These are phyloP conservation scores for Tolmerus cingulatus DNA, from an alignment of 2,888 invertebrate species.

Conservation along the genomic window DNA sequence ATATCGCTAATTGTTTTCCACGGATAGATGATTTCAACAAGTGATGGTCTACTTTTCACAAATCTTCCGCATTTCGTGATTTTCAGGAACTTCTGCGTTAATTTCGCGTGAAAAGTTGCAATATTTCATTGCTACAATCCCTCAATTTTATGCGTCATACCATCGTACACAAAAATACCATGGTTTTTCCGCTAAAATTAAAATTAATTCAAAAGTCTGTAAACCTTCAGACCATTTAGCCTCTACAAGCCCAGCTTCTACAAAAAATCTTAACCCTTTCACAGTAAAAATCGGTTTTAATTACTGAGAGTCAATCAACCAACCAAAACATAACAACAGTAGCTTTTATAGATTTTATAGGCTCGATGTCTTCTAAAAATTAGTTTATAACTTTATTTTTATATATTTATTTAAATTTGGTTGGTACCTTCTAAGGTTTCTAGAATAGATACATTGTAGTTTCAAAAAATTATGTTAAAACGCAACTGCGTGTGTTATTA, in stretches of 20 bases:
- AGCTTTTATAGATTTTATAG: too few relatives aligned
- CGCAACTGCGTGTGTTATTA: too few relatives aligned
- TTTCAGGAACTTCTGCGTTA: background rate
- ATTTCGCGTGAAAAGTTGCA: background rate
- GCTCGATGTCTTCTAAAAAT: too few relatives aligned
- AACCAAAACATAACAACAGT: too few relatives aligned
- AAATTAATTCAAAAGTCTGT: background rate
- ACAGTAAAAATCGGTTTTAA: background rate
- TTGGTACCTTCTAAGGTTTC: too few relatives aligned
- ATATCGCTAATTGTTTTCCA: background rate
- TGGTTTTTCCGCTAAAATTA: background rate
- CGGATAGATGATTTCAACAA: background rate
- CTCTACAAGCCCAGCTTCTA: background rate
- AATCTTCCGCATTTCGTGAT: background rate
- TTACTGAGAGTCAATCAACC: background rate
- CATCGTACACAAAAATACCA: background rate
- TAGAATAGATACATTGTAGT: too few relatives aligned
- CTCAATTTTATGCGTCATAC: background rate
- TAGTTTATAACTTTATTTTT: too few relatives aligned
- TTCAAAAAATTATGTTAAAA: too few relatives aligned
- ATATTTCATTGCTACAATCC: background rate
- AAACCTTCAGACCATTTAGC: background rate
- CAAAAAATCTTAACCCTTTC: background rate
- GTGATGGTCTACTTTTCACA: background rate
- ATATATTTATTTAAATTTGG: too few relatives aligned